Evolutionary conservation across 2,888 invertebrate genomes (phyloP).

Genomic region (Blastobasis lacticolella): DNA sequence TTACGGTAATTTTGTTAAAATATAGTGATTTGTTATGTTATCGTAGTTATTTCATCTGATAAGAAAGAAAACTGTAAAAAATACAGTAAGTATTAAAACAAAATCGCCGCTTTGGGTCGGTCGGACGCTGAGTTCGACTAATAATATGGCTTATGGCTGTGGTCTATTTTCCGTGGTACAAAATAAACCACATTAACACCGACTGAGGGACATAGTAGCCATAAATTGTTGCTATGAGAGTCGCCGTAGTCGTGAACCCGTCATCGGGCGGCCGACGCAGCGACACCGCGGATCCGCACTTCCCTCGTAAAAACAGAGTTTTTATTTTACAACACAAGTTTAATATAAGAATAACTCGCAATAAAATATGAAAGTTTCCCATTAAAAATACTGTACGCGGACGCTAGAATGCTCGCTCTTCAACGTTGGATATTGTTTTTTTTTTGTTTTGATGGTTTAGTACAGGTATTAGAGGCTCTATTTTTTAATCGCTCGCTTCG

Average conservation of each 20-base stretch:
- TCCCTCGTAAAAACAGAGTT: slow-evolving; percentile 48
- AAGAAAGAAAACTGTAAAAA: no score
- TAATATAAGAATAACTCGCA: slow-evolving; percentile 15
- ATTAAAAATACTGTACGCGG: neutral
- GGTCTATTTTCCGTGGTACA: slow-evolving; percentile 48
- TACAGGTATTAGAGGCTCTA: no score
- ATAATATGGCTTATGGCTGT: slow-evolving; percentile 11
- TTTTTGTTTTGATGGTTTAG: neutral
- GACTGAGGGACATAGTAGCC: slow-evolving; percentile 33
- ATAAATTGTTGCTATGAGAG: slow-evolving; percentile 51
- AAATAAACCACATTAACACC: slow-evolving; percentile 34
- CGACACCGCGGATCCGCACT: slow-evolving; percentile 21
- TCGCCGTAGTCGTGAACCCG: slow-evolving; percentile 36
- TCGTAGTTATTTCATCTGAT: no score
- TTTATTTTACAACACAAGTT: slow-evolving; percentile 14
- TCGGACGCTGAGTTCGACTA: no score
- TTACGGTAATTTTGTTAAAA: no score
- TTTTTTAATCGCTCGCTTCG: no score
- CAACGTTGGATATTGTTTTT: neutral
- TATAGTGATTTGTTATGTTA: no score
- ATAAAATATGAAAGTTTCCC: slow-evolving; percentile 8
- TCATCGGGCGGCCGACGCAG: slow-evolving; percentile 33
- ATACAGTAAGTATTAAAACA: no score
- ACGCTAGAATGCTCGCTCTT: neutral
- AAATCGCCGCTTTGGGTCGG: no score